Percentiles rank a stretch among this genome's conserved stretches.
Conservation (phyloP, 2,888 invertebrate species). For the Maniola hyperantus region DNA sequence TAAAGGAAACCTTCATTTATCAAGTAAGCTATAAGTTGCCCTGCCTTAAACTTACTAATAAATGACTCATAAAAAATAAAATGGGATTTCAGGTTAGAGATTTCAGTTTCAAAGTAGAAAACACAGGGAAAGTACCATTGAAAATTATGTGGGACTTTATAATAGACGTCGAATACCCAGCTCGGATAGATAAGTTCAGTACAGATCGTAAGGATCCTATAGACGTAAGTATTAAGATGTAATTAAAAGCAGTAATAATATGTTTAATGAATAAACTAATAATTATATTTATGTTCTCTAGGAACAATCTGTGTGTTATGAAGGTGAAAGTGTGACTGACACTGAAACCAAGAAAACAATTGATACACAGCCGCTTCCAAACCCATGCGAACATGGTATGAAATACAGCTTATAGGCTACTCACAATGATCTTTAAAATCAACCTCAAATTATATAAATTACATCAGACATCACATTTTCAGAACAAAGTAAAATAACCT, state of each 20-base stretch:
- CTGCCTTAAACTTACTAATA: neutral
- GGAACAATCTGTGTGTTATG: slow-evolving; percentile 11
- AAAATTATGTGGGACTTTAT: slow-evolving; percentile 68
- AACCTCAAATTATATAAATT: no score
- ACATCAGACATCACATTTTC: neutral
- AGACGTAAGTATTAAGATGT: slow-evolving; percentile 39
- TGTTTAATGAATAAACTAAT: neutral
- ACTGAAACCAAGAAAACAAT: slow-evolving; percentile 15
- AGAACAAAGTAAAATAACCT: slow-evolving; percentile 64
- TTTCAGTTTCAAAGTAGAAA: slow-evolving; percentile 64
- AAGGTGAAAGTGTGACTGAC: slow-evolving; percentile 10
- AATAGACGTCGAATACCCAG: slow-evolving; percentile 70
- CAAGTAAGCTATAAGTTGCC: slow-evolving; percentile 50
- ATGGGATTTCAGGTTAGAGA: slow-evolving; percentile 54
- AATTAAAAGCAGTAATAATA: neutral
- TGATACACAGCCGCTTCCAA: slow-evolving; percentile 18
- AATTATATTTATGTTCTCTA: neutral
- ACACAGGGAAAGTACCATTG: slow-evolving; percentile 66
- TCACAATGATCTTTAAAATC: no score
- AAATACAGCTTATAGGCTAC: no score
- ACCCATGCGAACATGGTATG: slow-evolving; percentile 25
- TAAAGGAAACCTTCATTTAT: slow-evolving; percentile 83
- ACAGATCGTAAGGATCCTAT: slow-evolving; percentile 22
- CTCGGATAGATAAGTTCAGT: slow-evolving; percentile 58
- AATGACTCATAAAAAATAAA: neutral